These are phyloP conservation scores for Dromiciops gliroides DNA, from an alignment of 2,113 vertebrate genomes.

Conservation along the genomic window DNA sequence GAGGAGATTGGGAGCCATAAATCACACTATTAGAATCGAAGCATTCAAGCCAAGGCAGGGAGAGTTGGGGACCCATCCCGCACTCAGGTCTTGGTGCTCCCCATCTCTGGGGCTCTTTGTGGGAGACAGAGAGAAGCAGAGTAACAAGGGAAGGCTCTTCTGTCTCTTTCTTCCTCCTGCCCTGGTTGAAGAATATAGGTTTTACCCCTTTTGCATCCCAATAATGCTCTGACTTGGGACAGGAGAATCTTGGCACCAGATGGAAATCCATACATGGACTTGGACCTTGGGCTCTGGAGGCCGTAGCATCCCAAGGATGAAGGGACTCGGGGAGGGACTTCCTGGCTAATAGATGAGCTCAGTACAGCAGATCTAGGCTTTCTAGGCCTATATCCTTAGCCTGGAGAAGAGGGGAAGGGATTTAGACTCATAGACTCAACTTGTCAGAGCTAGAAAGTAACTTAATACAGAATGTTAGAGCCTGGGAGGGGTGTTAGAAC, in stretches of 20 bases:
- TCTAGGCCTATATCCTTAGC: background rate
- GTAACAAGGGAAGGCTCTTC: background rate
- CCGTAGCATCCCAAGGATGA: background rate
- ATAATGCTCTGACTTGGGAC: rapidly evolving
- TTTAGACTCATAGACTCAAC: background rate
- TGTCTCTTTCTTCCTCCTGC: background rate
- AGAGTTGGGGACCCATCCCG: background rate
- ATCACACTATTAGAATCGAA: rapidly evolving
- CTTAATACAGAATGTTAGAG: no score
- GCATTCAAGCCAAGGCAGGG: background rate
- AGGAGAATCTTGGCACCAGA: background rate
- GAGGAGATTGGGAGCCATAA: background rate
- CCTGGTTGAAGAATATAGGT: rapidly evolving
- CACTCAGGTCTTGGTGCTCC: background rate
- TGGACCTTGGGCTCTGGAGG: background rate
- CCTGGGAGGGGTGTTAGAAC: no score
- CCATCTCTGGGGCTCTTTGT: rapidly evolving
- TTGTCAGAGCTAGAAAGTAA: background rate
- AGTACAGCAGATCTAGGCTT: background rate
- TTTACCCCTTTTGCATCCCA: background rate
- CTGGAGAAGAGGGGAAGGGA: background rate
- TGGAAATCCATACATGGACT: background rate
- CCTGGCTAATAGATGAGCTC: background rate
- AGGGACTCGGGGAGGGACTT: background rate
- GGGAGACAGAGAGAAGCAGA: background rate